phyloP scores from a whole-genome alignment of 2,113 vertebrate species.

The Odocoileus virginianus region DNA sequence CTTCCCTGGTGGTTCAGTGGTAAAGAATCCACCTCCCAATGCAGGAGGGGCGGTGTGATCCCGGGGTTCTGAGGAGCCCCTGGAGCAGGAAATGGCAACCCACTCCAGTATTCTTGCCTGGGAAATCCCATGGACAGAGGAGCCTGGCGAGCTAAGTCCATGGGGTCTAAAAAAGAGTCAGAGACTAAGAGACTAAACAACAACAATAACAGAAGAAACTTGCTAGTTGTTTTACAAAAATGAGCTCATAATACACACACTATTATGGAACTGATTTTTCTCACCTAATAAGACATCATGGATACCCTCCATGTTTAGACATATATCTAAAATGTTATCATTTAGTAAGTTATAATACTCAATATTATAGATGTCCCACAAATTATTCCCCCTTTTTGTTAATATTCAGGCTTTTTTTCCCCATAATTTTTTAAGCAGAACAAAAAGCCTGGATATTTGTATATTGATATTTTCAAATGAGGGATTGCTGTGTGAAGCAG shows the following conservation, averaged over 20 bases:
- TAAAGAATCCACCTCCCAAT: neutral
- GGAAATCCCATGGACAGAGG: neutral
- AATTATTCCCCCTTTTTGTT: neutral
- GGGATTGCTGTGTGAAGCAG: neutral
- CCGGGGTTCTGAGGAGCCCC: neutral
- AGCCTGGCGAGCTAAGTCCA: neutral
- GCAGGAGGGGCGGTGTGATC: neutral
- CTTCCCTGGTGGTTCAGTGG: neutral
- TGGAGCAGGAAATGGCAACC: neutral
- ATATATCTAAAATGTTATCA: neutral
- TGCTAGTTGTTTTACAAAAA: neutral
- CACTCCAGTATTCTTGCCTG: neutral
- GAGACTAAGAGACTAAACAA: neutral
- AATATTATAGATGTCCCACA: neutral
- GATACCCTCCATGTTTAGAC: neutral
- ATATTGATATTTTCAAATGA: neutral
- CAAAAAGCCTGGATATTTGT: neutral
- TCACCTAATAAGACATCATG: neutral
- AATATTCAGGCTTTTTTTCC: neutral
- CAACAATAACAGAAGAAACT: neutral
- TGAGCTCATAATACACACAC: neutral
- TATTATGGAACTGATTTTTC: conserved; percentile 8
- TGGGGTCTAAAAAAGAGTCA: neutral
- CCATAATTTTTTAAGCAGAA: neutral
- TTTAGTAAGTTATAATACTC: neutral